Evolutionary conservation across 1,140 invertebrate genomes (phyloP), one percentile per base, ranked within the genome.

Genomic region (Dryas iulia): DNA sequence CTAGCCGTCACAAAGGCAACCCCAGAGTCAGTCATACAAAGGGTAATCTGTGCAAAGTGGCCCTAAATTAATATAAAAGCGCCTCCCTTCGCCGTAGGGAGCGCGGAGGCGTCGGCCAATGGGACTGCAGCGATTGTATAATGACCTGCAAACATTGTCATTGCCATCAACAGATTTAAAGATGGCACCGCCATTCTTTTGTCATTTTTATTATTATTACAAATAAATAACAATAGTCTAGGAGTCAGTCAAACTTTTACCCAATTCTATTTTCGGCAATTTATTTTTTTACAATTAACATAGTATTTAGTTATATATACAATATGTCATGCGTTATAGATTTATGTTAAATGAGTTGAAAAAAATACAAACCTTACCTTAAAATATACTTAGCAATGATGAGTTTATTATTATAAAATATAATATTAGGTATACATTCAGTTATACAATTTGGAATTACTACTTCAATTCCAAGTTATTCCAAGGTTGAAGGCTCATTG

Each of bases 11-110:
- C 77, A 83, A 88, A 87, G 81, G 79, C 82, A 84, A 84, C 84
- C 83, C 79, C 79, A 76, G 78, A 87, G 78, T 84, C 83, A 85
- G 63, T 35, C 71, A 76, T 58, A 84, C 77, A 86, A 84, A 82
- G 76, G 84, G 83, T 82, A 86, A 86, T 87, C 85, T 81, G 70
- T 78, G 74, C 73, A 81, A 88, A 87, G 82, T 89, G 83, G 84
- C 81, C 78, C 80, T 73, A 81, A 87, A 83, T 85, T 85, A 78
- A 84, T 82, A 85, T 81, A 78, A 85, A 84, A 77, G 77, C 72
- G 76, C 81, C 81, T 79, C 84, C 85, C 85, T 79, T 75, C 75
- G 59, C 80, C 35, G 73, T 73, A 69, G 81, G 80, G 66, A 58
- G 66, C 73, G 52, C 25, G 35, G 56, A 30, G 8, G 53, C 66